Percentiles rank a stretch among this genome's conserved stretches.
Conservation (phyloP, 2,888 invertebrate species). For the Carcina quercana region DNA sequence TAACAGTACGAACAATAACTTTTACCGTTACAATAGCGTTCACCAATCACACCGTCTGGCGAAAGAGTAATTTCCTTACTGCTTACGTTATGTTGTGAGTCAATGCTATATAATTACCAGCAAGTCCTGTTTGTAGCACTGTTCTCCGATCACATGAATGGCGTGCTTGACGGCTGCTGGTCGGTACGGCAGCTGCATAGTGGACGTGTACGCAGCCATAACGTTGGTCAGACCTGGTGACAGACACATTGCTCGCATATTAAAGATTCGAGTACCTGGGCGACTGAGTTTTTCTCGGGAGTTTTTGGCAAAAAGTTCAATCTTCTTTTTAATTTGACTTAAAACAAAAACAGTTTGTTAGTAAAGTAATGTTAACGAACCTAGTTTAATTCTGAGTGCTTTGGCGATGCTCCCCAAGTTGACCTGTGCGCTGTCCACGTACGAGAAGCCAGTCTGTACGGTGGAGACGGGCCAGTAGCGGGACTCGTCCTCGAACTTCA, state of each 20-base stretch:
- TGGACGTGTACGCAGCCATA: slow-evolving; percentile 76
- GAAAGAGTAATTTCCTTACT: no score
- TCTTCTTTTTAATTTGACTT: no score
- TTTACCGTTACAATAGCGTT: no score
- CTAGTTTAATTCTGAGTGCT: slow-evolving; percentile 26
- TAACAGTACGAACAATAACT: no score
- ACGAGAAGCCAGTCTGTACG: slow-evolving; percentile 30
- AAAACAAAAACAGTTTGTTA: not conserved
- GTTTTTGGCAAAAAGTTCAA: no score
- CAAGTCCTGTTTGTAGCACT: slow-evolving; percentile 71
- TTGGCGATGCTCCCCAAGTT: slow-evolving; percentile 25
- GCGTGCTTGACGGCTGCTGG: slow-evolving; percentile 83
- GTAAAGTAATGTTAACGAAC: no score
- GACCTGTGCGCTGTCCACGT: slow-evolving; percentile 23
- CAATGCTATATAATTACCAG: slow-evolving; percentile 76
- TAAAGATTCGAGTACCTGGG: no score
- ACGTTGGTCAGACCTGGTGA: slow-evolving; percentile 68
- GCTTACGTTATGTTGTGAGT: no score
- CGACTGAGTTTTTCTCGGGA: slow-evolving; percentile 9
- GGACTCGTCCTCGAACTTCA: slow-evolving; percentile 43
- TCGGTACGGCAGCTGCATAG: slow-evolving; percentile 82
- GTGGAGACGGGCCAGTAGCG: slow-evolving; percentile 31
- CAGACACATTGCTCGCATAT: no score
- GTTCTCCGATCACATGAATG: slow-evolving; percentile 77
- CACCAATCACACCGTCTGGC: no score